Percentiles rank a stretch among this genome's conserved stretches.
These are phyloP conservation scores for Phortica magna DNA, from an alignment of 2,888 invertebrate species.

Conservation along the genomic window DNA sequence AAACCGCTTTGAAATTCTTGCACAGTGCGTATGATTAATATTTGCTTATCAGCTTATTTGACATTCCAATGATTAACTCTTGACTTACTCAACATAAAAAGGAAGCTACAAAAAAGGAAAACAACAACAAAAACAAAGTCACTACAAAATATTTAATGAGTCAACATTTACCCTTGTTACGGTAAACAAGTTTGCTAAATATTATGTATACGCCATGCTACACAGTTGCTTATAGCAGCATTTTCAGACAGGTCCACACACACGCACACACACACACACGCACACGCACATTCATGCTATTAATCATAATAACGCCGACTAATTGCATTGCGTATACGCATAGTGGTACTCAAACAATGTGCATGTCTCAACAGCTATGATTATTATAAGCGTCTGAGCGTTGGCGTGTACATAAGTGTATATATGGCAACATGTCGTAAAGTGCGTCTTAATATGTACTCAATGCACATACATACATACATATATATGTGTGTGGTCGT, in stretches of 20 bases:
- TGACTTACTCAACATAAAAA: too few relatives aligned
- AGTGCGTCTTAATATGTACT: neutral
- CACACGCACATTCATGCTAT: conserved; percentile 33
- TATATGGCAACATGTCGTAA: neutral
- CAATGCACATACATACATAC: neutral
- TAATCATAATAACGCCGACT: conserved; percentile 70
- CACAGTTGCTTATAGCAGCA: neutral
- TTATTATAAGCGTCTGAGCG: neutral
- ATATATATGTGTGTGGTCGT: neutral
- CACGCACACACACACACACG: neutral
- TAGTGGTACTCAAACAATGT: conserved; percentile 54
- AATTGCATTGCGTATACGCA: conserved; percentile 72
- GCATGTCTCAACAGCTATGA: neutral
- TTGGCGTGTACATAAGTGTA: neutral
- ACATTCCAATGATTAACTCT: too few relatives aligned
- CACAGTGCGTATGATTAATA: too few relatives aligned
- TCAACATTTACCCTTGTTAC: neutral
- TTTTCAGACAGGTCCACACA: too few relatives aligned
- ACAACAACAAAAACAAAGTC: neutral
- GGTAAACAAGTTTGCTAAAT: neutral
- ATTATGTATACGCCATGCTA: neutral
- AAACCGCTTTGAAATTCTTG: too few relatives aligned
- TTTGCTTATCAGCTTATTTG: too few relatives aligned
- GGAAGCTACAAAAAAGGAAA: too few relatives aligned
- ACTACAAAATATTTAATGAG: conserved; percentile 17